These are phyloP conservation scores for Drosophila sucinea DNA, from an alignment of 1,140 invertebrate species.

Conservation along the genomic window DNA sequence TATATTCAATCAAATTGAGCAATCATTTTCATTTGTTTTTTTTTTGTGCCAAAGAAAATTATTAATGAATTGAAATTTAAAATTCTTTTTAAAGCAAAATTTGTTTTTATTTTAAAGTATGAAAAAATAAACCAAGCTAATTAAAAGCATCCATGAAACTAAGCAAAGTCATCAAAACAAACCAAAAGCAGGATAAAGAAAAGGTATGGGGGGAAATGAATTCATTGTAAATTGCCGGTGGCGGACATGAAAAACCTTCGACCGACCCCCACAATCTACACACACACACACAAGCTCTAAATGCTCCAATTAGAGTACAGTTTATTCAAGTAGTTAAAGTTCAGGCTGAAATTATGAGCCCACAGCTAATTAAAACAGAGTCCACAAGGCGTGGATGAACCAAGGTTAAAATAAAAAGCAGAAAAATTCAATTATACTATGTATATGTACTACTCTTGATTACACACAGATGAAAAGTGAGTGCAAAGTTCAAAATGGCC, in stretches of 20 bases:
- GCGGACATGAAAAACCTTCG: slow-evolving; percentile 2
- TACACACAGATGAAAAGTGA: background rate
- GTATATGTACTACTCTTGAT: too few species aligned
- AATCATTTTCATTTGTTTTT: too few species aligned
- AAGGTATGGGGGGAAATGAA: background rate
- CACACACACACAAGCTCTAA: background rate
- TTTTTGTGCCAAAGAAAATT: too few species aligned
- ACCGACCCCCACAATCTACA: background rate
- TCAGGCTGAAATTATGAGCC: background rate
- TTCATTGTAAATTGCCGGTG: slow-evolving; percentile 6
- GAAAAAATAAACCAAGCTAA: background rate
- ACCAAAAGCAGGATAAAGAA: background rate
- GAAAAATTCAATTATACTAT: background rate
- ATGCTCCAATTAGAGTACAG: slow-evolving; percentile 11
- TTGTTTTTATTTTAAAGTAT: background rate
- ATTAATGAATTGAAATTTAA: too few species aligned
- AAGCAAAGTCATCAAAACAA: slow-evolving; percentile 8
- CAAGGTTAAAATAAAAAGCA: background rate
- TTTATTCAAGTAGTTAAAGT: slow-evolving; percentile 6
- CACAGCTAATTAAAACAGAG: slow-evolving; percentile 3
- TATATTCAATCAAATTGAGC: too few species aligned
- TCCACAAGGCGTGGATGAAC: background rate
- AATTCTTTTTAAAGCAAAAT: background rate
- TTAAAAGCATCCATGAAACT: slow-evolving; percentile 6
- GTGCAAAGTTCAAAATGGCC: background rate